Evolutionary conservation across 2,113 vertebrate species (phyloP).

Genomic region (Melanerpes aurifrons): DNA sequence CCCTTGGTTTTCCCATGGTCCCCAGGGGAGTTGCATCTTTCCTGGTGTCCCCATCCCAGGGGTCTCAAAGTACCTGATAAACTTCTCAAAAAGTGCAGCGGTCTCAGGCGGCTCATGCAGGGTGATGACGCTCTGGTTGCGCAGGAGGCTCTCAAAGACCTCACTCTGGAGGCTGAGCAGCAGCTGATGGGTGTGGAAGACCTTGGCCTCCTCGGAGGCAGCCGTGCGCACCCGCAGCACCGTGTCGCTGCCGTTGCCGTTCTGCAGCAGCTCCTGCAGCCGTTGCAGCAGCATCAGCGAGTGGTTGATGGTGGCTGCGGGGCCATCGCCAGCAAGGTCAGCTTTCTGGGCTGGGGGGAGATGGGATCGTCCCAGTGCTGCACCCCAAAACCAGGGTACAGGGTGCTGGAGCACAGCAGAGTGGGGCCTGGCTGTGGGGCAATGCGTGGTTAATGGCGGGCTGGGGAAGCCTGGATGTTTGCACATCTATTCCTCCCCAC

Average conservation of each 20-base stretch:
- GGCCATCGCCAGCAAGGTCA: conserved; percentile 67
- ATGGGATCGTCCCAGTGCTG: background rate
- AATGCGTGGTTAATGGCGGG: accelerated
- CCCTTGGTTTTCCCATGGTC: background rate
- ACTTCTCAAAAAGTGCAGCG: conserved; percentile 86
- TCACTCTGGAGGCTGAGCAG: conserved; percentile 90
- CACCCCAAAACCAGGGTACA: accelerated
- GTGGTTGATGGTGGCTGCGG: conserved; percentile 82
- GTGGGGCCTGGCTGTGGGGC: background rate
- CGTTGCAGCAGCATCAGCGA: conserved; percentile 84
- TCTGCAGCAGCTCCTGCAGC: conserved; percentile 85
- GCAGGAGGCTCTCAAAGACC: conserved; percentile 83
- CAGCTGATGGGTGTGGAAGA: conserved; percentile 87
- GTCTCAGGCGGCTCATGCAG: conserved; percentile 84
- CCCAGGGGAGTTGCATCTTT: background rate
- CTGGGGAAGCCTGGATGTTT: background rate
- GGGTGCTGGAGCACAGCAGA: background rate
- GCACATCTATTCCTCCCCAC: background rate
- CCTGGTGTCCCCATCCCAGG: background rate
- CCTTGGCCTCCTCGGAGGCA: conserved; percentile 85
- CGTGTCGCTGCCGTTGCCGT: conserved; percentile 88
- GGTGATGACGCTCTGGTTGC: conserved; percentile 76
- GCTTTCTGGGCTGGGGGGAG: conserved; percentile 77
- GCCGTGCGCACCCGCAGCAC: conserved; percentile 84
- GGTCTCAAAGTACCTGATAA: conserved; percentile 83